These are phyloP conservation scores for Centruroides sculpturatus DNA, from an alignment of 1,140 invertebrate species.

Conservation along the genomic window DNA sequence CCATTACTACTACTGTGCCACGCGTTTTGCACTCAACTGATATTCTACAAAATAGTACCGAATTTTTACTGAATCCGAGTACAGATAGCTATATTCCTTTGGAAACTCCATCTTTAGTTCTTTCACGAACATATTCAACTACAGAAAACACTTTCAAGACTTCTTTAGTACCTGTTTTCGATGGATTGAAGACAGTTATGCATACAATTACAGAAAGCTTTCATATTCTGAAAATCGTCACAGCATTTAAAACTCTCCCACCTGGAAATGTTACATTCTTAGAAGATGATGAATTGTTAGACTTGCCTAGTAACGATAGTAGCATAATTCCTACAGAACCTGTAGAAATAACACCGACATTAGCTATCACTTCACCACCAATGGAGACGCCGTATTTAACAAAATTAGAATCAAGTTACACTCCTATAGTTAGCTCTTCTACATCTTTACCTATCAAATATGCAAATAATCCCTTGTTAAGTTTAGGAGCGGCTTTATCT, in stretches of 20 bases:
- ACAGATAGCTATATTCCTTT: not conserved
- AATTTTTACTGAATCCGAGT: conserved; percentile 4
- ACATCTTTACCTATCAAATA: not conserved
- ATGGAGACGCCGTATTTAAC: not conserved
- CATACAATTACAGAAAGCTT: conserved; percentile 23
- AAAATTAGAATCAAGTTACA: not conserved
- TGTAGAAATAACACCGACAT: conserved; percentile 6
- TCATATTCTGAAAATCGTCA: conserved; percentile 22
- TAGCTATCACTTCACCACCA: not conserved
- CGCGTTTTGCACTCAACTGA: conserved; percentile 67
- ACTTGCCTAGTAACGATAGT: not conserved
- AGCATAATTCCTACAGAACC: conserved; percentile 3
- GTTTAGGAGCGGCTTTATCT: conserved; percentile 10
- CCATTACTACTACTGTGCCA: conserved; percentile 49
- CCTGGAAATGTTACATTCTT: conserved; percentile 13
- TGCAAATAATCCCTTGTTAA: conserved; percentile 1
- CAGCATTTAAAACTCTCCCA: conserved; percentile 21
- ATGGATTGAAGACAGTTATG: conserved; percentile 18
- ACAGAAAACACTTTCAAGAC: conserved; percentile 19
- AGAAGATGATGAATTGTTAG: not conserved
- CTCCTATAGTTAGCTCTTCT: not conserved
- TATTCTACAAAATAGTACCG: conserved; percentile 18
- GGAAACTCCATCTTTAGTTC: conserved; percentile 16
- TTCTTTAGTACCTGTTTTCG: conserved; percentile 20
- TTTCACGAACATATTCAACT: conserved; percentile 22